phyloP scores from a whole-genome alignment of 2,797 vertebrate genomes.

The Gymnothorax reevesii region DNA sequence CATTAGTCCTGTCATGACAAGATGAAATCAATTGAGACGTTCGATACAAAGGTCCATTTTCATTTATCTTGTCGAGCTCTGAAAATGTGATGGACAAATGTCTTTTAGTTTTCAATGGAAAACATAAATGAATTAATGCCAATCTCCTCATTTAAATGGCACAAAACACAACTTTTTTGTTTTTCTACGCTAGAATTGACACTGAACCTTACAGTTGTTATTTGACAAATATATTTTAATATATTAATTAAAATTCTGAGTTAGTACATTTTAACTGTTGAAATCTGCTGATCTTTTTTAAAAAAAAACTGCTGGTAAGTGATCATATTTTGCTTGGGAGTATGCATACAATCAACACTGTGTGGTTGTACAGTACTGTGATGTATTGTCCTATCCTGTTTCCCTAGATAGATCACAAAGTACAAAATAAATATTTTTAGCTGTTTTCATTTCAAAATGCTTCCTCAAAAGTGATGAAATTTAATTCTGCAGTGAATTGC shows the following conservation, averaged over 20 bases:
- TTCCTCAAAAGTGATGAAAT: neutral
- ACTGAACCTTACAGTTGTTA: neutral
- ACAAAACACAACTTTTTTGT: neutral
- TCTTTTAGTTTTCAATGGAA: neutral
- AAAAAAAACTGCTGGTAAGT: neutral
- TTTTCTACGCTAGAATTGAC: neutral
- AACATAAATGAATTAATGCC: neutral
- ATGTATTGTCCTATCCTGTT: neutral
- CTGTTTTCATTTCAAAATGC: conserved; percentile 5
- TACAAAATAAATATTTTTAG: neutral
- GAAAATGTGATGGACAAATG: neutral
- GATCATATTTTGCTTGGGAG: neutral
- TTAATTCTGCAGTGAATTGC: neutral
- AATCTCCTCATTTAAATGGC: neutral
- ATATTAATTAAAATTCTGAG: too few species aligned
- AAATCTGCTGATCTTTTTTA: neutral
- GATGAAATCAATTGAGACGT: neutral
- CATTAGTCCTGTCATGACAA: neutral
- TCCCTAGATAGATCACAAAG: neutral
- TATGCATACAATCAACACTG: neutral
- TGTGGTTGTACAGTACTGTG: neutral
- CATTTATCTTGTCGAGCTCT: neutral
- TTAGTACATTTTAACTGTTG: neutral
- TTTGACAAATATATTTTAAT: neutral
- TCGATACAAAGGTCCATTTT: neutral